These are phyloP conservation scores for Cygnus atratus DNA, from an alignment of 2,113 vertebrate genomes.

Conservation along the genomic window DNA sequence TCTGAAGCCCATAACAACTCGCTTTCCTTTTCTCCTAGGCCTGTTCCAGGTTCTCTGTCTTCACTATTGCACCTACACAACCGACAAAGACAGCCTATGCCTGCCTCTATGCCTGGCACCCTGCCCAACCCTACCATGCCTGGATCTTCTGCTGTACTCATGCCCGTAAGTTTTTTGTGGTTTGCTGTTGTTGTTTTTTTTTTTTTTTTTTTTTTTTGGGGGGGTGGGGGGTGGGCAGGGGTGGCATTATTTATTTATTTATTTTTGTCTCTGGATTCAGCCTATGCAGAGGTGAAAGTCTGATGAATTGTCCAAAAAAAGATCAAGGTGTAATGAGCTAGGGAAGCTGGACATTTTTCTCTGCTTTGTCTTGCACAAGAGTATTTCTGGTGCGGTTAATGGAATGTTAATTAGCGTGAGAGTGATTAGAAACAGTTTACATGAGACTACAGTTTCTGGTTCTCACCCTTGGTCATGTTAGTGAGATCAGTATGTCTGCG, in stretches of 20 bases:
- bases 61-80: slow-evolving; percentile 97
- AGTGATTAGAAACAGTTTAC: background rate
- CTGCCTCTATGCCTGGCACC: slow-evolving; percentile 98
- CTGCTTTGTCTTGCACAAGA: background rate
- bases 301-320: background rate
- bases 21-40: slow-evolving; percentile 77
- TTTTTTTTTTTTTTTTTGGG: no score
- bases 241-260: background rate
- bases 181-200: background rate
- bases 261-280: background rate
- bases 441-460: background rate
- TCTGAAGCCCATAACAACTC: background rate
- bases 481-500: background rate
- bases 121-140: slow-evolving; percentile 98
- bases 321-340: background rate
- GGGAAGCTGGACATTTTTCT: background rate
- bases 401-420: background rate
- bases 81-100: slow-evolving; percentile 98
- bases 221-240: background rate
- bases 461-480: background rate
- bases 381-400: background rate
- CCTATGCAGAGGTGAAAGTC: background rate
- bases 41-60: slow-evolving; percentile 97
- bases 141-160: slow-evolving; percentile 95
- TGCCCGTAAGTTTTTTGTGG: slow-evolving; percentile 88